phyloP scores from a whole-genome alignment of 2,113 vertebrate genomes.

The Campylorhamphus procurvoides region DNA sequence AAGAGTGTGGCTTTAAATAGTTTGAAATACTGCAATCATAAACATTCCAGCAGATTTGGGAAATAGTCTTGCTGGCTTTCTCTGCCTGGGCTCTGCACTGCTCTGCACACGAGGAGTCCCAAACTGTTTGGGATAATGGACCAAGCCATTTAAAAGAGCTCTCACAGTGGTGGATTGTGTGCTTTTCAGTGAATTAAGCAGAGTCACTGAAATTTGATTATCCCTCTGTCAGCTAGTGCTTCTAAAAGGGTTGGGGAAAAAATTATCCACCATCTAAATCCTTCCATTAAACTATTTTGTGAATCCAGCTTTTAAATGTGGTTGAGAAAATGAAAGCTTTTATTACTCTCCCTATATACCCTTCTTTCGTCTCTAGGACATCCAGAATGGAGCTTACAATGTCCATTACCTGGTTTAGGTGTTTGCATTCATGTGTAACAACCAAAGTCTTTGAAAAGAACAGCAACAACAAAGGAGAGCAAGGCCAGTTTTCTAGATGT shows the following conservation, averaged over 20 bases:
- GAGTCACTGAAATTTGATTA: conserved; percentile 43
- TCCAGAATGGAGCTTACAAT: not conserved
- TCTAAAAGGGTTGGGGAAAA: not conserved
- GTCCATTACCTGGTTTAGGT: not conserved
- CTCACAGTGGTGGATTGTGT: not conserved
- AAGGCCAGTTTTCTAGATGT: not conserved
- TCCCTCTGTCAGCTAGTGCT: not conserved
- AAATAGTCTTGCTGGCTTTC: conserved; percentile 5
- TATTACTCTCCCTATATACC: not conserved
- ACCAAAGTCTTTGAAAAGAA: not conserved
- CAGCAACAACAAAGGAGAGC: not conserved
- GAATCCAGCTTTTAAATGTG: not conserved
- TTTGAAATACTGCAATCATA: conserved; percentile 44
- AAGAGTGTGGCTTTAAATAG: conserved; percentile 1
- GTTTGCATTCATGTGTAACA: not conserved
- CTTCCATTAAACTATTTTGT: not conserved
- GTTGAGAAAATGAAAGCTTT: not conserved
- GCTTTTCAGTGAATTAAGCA: conserved; percentile 54
- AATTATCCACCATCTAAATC: not conserved
- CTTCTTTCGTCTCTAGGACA: not conserved
- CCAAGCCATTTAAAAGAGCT: not conserved
- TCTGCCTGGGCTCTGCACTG: not conserved
- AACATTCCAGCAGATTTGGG: conserved; percentile 25
- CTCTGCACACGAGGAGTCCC: not conserved
- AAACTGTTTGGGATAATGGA: conserved; percentile 24